Base-by-base conservation (phyloP, 1,140 invertebrate genomes). In the Cydia pomonella region DNA sequence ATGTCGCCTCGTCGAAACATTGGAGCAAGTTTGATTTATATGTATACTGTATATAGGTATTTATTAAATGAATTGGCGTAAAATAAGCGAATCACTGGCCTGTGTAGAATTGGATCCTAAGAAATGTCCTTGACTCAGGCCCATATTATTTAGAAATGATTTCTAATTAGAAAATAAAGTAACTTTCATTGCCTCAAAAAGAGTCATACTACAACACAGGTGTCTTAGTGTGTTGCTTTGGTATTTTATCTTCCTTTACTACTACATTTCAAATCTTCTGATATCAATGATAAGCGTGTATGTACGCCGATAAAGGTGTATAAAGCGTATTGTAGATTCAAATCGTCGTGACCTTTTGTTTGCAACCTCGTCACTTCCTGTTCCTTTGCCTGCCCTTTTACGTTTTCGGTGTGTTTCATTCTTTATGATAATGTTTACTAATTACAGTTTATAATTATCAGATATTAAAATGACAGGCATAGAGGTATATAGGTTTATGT, bases 321-420 rank as follows among this genome's bases (percentile, higher is more conserved):
- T 21, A 38, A 16, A 69, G 12, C 64, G 64, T 33, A 7, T 59
- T 59, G 18, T 23, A 69, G 25, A 33, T 38, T 38, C 29, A 23
- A 69, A 38, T 69, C 27, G n/a, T 69, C 41, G n/a, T 69, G 64
- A 69, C 64, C 64, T 69, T 69, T 38, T 38, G 64, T 38, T 33
- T 69, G 29, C 64, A 33, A 18, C 27, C 64, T 33, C 10, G 27
- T 16, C 29, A 9, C 29, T 69, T 69, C 64, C 29, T 33, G 64
- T 69, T 41, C 29, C 9, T 69, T 64, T 63, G 6, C 25, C 27
- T 69, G 64, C 64, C 64, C 33, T 33, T 69, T 33, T 69, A 21
- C 13, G 64, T 41, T 33, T 69, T 29, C 1, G 27, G 13, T 33
- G n/a, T 69, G 64, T 33, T 38, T 29, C 64, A 69, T 69, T 38